phyloP scores from a whole-genome alignment of 2,888 invertebrate genomes.

The Rhamphomyia laevipes region DNA sequence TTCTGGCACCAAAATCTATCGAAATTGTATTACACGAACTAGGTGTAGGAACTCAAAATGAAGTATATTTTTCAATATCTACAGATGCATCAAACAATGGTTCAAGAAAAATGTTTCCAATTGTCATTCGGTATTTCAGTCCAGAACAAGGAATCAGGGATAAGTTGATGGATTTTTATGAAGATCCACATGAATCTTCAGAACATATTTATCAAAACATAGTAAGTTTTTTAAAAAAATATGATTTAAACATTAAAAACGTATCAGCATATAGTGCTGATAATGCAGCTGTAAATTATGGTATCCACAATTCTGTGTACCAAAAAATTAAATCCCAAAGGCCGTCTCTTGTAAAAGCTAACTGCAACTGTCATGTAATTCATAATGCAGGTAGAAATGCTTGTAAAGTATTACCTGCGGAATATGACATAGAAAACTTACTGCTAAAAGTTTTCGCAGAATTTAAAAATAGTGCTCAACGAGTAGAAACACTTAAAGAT shows the following conservation, averaged over 20 bases:
- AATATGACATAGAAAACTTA: background rate
- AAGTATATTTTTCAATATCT: background rate
- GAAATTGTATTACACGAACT: too few species aligned
- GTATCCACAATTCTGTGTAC: conserved; percentile 4
- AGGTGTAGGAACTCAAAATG: too few species aligned
- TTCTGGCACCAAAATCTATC: too few species aligned
- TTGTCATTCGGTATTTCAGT: background rate
- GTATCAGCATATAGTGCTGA: conserved; percentile 6
- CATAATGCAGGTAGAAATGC: background rate
- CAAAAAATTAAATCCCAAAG: conserved; percentile 3
- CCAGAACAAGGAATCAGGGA: background rate
- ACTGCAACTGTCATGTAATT: background rate
- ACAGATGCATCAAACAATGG: background rate
- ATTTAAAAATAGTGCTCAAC: background rate
- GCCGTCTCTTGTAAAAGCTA: background rate
- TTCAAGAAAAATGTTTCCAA: background rate
- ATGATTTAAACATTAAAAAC: conserved; percentile 2
- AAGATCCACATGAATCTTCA: conserved; percentile 5
- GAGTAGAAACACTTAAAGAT: background rate
- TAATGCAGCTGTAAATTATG: conserved; percentile 7
- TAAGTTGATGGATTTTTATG: conserved; percentile 6
- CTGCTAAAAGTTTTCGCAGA: background rate
- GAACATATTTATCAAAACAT: conserved; percentile 3
- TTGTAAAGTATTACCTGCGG: background rate
- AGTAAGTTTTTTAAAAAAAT: too few species aligned